Base-by-base conservation (phyloP, 1,140 invertebrate species). In the Hylyphantes graminicola region DNA sequence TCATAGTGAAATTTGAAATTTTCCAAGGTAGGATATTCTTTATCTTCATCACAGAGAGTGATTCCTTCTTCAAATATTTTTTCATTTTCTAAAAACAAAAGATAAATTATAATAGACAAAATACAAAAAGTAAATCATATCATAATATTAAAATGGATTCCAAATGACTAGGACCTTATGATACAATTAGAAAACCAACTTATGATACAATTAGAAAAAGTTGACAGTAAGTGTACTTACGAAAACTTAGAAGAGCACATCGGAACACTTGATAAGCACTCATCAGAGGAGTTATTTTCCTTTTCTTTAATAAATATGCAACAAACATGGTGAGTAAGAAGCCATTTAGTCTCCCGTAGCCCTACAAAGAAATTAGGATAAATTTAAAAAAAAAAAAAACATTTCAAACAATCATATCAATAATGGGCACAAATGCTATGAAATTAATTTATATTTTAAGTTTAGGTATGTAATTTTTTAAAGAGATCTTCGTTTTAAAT, bases 201-300 rank as follows among this genome's bases (percentile, higher is more conserved):
- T n/a, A n/a, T n/a, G n/a, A n/a, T n/a, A n/a, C 35, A 35, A 35
- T 35, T 35, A 2, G 35, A 35, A 35, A 35, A 35, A 35, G 2
- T 35, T 35, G 35, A 35, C 35, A 2, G 35, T 35, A 35, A 59
- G 3, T 59, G 13, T 11, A 88, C 89, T 88, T 87, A 89, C 89
- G 92, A 85, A 96, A 90, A 86, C 92, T 90, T 86, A 93, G 92
- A 92, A 96, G 95, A n/a, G 94, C 93, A 88, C 94, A 94, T 75
- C 95, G 91, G 0, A 96, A 91, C 80, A 98, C 93, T 89, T 97
- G 96, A 90, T 97, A 97, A 87, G 94, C 95, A 88, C 95, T 97
- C 95, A 97, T 97, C 67, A 93, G 92, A 83, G 92, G 92, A 87
- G 94, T 95, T 12, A 98, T 90, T 88, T 94, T 94, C 75, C 93